phyloP scores from a whole-genome alignment of 2,888 invertebrate species.

The Drosophila tanythrix region DNA sequence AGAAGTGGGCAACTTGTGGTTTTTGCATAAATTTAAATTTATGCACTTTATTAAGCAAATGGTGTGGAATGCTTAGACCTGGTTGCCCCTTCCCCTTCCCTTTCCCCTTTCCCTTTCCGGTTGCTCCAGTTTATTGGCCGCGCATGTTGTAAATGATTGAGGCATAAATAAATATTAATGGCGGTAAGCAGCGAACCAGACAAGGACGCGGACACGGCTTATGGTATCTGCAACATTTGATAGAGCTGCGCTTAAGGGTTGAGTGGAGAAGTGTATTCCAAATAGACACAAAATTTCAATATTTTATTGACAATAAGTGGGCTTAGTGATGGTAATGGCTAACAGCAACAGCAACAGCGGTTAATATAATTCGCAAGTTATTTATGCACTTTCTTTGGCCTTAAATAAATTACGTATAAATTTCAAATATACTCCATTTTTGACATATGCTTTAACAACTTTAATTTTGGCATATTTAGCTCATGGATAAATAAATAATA shows the following conservation, averaged over 20 bases:
- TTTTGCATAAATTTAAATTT: conserved; percentile 67
- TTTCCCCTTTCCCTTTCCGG: background rate
- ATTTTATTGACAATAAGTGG: conserved; percentile 13
- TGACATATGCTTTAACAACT: background rate
- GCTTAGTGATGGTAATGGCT: background rate
- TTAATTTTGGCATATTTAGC: background rate
- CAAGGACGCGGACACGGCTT: conserved; percentile 13
- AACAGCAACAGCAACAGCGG: no score
- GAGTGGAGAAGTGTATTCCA: background rate
- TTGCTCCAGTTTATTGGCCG: conserved; percentile 26
- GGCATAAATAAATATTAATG: conserved; percentile 71
- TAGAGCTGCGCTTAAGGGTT: conserved; percentile 35
- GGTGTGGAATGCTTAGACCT: conserved; percentile 37
- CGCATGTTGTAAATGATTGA: conserved; percentile 55
- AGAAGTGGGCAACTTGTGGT: conserved; percentile 43
- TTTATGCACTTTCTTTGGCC: background rate
- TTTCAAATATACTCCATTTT: no score
- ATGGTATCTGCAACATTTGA: conserved; percentile 23
- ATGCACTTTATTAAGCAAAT: conserved; percentile 64
- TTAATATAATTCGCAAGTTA: background rate
- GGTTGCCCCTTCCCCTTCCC: background rate
- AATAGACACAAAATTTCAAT: conserved; percentile 9
- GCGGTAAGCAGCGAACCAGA: conserved; percentile 15
- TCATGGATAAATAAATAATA: background rate
- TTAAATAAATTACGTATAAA: background rate